These are phyloP conservation scores for Aricia agestis DNA, from an alignment of 1,140 invertebrate species.

Conservation along the genomic window DNA sequence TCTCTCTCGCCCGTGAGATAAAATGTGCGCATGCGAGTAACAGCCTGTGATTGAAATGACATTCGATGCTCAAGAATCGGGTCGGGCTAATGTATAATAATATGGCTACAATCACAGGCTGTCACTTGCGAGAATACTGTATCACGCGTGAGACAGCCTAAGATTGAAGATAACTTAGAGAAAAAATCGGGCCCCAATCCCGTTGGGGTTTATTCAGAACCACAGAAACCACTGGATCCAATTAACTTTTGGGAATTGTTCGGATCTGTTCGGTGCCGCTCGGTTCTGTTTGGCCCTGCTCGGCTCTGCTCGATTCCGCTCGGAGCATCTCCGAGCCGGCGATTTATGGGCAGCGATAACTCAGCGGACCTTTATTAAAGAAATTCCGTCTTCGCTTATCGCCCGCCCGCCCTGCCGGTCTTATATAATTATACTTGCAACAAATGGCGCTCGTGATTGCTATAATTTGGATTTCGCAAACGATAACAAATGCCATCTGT, in stretches of 20 bases:
- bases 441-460: slow-evolving; percentile 9
- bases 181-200: too few species aligned
- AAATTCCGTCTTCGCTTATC: slow-evolving; percentile 25
- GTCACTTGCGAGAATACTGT: too few species aligned
- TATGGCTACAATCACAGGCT: too few species aligned
- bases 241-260: background rate
- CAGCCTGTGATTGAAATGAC: too few species aligned
- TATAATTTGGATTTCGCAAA: slow-evolving; percentile 9
- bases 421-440: slow-evolving; percentile 11
- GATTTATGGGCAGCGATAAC: slow-evolving; percentile 25
- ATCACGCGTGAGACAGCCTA: too few species aligned
- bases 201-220: too few species aligned
- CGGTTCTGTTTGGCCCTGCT: background rate
- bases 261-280: background rate
- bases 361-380: slow-evolving; percentile 25
- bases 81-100: too few species aligned
- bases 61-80: too few species aligned
- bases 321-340: slow-evolving; percentile 13
- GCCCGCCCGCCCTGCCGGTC: background rate
- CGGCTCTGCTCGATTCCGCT: background rate
- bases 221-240: too few species aligned
- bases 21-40: too few species aligned
- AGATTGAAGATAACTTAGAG: too few species aligned
- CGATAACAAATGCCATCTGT: background rate
- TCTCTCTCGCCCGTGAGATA: too few species aligned